Evolutionary conservation across 2,888 invertebrate species (phyloP), one percentile per base, ranked within the genome.

Genomic region (Noctua fimbriata): DNA sequence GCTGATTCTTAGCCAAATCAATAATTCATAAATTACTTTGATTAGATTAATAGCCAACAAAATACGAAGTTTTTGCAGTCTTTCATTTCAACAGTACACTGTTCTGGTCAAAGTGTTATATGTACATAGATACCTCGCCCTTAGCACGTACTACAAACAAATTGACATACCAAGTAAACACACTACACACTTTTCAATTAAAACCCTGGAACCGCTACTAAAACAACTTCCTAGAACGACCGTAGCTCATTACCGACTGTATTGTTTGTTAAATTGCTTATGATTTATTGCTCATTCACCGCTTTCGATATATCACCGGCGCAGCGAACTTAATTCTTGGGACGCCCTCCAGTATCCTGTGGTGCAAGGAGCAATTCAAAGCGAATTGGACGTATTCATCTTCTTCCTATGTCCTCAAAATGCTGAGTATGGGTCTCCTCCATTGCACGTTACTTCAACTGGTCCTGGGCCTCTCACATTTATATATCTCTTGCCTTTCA

Each of bases 181-280:
- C 44, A 10, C 6, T 7, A 44, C 44, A 10, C 24, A 78, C 32
- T 69, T 69, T 81, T 63, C 74, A 81, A 78, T 81, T 78, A 78
- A 78, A 79, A 2, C 58, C 69, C 16, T 18, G 49, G 6, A 75
- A 80, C 41, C n/a, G 58, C 21, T 66, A 79, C 63, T 65, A 24
- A 67, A 81, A 82, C 44, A 67, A 77, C 77, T 77, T 60, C 77
- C 60, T 60, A 63, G 44, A 84, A 85, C 89, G 82, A 83, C 60
- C 41, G 70, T 44, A 85, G 83, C 90, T 93, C 92, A 93, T 94
- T 94, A 92, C 89, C 14, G 60, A 88, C 86, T 89, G 89, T 89
- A 92, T 93, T 92, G 92, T 93, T 93, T 91, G 88, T 92, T 93
- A 93, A 94, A 94, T 94, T 93, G 91, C 92, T 92, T 94, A 94